Evolutionary conservation across 2,113 vertebrate species (phyloP), one percentile per base, ranked within the genome.

Genomic region (Mugil cephalus): DNA sequence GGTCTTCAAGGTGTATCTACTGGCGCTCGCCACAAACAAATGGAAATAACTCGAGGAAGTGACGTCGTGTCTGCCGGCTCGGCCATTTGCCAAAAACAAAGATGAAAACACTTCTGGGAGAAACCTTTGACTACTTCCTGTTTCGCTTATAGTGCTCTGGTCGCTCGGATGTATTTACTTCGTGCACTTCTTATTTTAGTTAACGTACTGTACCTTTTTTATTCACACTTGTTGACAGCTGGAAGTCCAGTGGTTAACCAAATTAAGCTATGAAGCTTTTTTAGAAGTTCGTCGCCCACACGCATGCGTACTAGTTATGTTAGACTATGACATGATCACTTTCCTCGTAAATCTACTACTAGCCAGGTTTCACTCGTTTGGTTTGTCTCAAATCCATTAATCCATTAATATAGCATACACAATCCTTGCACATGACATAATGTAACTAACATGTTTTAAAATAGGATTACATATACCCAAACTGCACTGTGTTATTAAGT

Each of bases 1-100:
- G 50, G 59, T 79, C 63, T 68, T 9, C 21, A 75, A 43, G 19
- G 60, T 51, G 54, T 68, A 80, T 75, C 80, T 61, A 73, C 73
- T 74, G 55, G 63, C 68, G 56, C 59, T 83, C 58, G 56, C 71
- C 54, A 76, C 72, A 87, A 86, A 89, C 90, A 88, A 88, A 88
- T 90, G 89, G 76, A 89, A 87, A 88, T 55, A 87, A 74, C 67
- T 79, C 15, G 6, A 83, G 89, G 91, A 92, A 92, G 81, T 92
- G 91, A 91, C 87, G 89, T 82, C 2, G 4, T 1, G 11, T 58
- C 69, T 74, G 38, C 84, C 88, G 87, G 88, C 77, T 72, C 47
- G 52, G 52, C 50, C 36, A 21, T 40, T 69, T n/a, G 45, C 50
- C 35, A 77, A 34, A n/a, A 21, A 61, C 62, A 65, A 72, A 70